Conservation (phyloP, 1,140 invertebrate genomes). For the Tetramorium simillimum region DNA sequence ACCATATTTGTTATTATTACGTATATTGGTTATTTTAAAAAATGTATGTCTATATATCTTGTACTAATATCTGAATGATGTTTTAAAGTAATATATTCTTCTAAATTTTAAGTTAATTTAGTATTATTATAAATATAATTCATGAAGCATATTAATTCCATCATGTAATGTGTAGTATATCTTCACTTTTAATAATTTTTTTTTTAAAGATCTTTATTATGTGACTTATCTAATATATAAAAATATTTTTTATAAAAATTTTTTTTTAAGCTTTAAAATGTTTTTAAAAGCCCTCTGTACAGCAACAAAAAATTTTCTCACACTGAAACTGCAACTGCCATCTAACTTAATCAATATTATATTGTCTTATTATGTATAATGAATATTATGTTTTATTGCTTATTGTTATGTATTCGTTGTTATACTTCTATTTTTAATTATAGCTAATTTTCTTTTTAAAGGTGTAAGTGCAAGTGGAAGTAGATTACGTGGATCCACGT, state of each 20-base stretch:
- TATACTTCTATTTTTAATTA: neutral
- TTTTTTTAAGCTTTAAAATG: neutral
- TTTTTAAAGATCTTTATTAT: neutral
- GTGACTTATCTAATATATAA: neutral
- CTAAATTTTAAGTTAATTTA: neutral
- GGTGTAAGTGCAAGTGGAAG: neutral
- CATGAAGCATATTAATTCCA: neutral
- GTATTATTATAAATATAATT: neutral
- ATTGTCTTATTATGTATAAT: no score
- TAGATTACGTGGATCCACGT: neutral
- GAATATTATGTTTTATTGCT: no score
- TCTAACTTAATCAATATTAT: neutral
- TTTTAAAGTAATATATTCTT: neutral
- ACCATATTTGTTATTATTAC: neutral
- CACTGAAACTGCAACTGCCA: neutral
- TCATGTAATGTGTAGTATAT: neutral
- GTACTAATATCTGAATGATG: constrained; percentile 28
- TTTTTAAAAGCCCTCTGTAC: neutral
- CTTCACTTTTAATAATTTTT: neutral
- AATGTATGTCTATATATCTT: neutral
- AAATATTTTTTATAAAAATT: neutral
- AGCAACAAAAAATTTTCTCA: neutral
- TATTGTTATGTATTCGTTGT: neutral
- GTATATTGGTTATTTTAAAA: neutral
- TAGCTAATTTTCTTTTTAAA: neutral